Evolutionary conservation across 2,888 invertebrate genomes (phyloP), one percentile per base, ranked within the genome.

Genomic region (Vesta saturnalis): DNA sequence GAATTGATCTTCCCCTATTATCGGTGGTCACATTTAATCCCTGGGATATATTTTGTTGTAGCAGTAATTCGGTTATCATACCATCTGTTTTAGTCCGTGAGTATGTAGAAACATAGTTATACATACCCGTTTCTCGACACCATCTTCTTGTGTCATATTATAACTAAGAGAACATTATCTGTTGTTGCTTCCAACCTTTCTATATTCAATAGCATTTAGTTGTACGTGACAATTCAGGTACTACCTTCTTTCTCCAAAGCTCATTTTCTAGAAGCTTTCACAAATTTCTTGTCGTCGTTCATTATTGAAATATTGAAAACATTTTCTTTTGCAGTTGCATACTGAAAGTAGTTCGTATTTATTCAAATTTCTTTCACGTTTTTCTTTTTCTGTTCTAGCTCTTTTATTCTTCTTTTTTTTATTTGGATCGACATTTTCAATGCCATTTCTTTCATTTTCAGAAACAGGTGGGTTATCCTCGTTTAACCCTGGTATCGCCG

Each of bases 71-170:
- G 4, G 14, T n/a, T n/a, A 46, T 46, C n/a, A 6, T 14, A 46
- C 14, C 46, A 68, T n/a, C n/a, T n/a, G n/a, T n/a, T n/a, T n/a
- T n/a, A n/a, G n/a, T n/a, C n/a, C n/a, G n/a, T n/a, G 60, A 14
- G 46, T 68, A 54, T 68, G 56, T 10, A 55, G 16, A 43, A 60
- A 61, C 67, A 66, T 56, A 66, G 54, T 70, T 71, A 54, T 68
- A 60, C 16, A 22, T 43, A 43, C 64, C 47, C 1, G 30, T 65
- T 68, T 59, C 30, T 66, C 47, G 46, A 19, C 16, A 8, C 16
- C 52, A 19, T 52, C 18, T 8, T 15, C 6, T 18, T 18, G 16
- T 6, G 14, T 19, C 52, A 52, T 52, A 52, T 1, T 52, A 12
- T 52, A 52, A 15, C 5, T 52, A 8, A 16, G 16, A 15, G 35